phyloP scores from a whole-genome alignment of 2,797 vertebrate species.

The Centroberyx gerrardi region DNA sequence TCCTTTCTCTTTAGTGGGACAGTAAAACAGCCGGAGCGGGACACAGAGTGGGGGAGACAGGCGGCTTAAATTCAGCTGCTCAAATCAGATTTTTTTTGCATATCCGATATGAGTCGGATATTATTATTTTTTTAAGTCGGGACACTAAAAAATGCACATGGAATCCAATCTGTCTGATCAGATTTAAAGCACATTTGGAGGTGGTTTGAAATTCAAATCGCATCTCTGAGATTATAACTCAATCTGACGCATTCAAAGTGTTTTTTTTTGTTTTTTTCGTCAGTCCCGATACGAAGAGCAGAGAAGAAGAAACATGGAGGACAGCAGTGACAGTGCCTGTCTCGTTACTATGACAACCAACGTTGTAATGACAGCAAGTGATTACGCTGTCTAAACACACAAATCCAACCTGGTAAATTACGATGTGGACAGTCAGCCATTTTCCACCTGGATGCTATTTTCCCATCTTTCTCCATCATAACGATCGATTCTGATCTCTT shows the following conservation, averaged over 20 bases:
- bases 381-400: constrained; percentile 1
- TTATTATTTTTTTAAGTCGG: too few species aligned
- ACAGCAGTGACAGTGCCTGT: not conserved
- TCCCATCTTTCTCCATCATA: not conserved
- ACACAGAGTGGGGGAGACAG: not conserved
- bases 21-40: not conserved
- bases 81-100: too few species aligned
- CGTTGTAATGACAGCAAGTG: not conserved
- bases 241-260: too few species aligned
- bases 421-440: not conserved
- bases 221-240: too few species aligned
- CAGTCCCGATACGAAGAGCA: too few species aligned
- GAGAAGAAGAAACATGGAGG: too few species aligned
- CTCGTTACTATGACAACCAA: constrained; percentile 17
- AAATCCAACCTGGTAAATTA: not conserved
- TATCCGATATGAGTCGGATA: too few species aligned
- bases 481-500: not conserved
- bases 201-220: too few species aligned
- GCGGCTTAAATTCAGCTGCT: not conserved
- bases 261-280: too few species aligned
- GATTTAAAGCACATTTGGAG: too few species aligned
- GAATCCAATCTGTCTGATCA: too few species aligned
- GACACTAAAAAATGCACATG: too few species aligned
- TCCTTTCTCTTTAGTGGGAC: not conserved
- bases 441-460: not conserved